A percentile compares a stretch with the other conserved stretches of the same genome.
Evolutionary conservation across 2,113 vertebrate genomes (phyloP).

Genomic region (Phrynosoma blainvillii): DNA sequence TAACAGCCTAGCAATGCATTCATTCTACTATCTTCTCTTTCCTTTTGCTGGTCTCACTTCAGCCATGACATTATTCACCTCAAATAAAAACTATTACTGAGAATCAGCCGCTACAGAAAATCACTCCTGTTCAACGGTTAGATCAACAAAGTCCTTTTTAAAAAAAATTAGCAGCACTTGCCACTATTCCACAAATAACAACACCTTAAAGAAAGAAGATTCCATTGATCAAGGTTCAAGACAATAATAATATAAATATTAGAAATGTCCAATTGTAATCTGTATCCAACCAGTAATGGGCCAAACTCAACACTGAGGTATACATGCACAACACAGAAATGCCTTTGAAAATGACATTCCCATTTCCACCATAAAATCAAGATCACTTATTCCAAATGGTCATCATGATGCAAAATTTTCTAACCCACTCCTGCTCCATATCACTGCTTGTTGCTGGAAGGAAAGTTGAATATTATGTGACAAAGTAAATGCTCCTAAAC

Average conservation of each 20-base stretch:
- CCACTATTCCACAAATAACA: constrained; percentile 62
- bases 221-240: constrained; percentile 26
- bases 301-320: neutral
- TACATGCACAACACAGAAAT: neutral
- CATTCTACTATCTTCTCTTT: constrained; percentile 18
- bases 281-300: neutral
- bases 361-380: neutral
- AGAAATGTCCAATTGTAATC: neutral
- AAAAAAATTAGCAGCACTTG: constrained; percentile 51
- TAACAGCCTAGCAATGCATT: constrained; percentile 39
- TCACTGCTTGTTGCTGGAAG: neutral
- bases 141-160: constrained; percentile 53
- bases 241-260: constrained; percentile 16
- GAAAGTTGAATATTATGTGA: neutral
- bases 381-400: neutral
- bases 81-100: constrained; percentile 64
- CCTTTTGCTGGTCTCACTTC: constrained; percentile 37
- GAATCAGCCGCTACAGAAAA: constrained; percentile 60
- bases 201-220: constrained; percentile 14
- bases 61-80: constrained; percentile 34
- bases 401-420: neutral
- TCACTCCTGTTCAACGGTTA: constrained; percentile 45
- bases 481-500: neutral
- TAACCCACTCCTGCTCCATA: neutral
- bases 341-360: neutral